phyloP scores from a whole-genome alignment of 2,797 vertebrate genomes.

The Siniperca scherzeri region DNA sequence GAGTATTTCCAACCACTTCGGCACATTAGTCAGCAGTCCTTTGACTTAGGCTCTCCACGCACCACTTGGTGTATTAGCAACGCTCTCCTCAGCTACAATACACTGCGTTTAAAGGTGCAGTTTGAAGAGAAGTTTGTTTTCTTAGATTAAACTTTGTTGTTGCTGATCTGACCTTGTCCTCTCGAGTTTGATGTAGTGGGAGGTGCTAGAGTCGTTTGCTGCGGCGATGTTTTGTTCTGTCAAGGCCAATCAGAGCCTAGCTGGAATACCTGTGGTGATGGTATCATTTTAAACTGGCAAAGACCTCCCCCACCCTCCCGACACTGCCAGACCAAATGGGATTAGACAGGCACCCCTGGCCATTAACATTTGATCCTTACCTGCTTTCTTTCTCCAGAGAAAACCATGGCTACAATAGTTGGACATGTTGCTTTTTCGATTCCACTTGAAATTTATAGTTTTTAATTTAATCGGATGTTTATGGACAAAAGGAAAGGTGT shows the following conservation, averaged over 20 bases:
- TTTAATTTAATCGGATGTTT: neutral
- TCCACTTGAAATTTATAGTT: slow-evolving; percentile 19
- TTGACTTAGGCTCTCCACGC: slow-evolving; percentile 72
- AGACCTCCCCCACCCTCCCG: slow-evolving; percentile 70
- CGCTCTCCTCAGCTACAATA: slow-evolving; percentile 38
- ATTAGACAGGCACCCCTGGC: slow-evolving; percentile 86
- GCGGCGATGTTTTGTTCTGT: slow-evolving; percentile 81
- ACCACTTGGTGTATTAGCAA: slow-evolving; percentile 69
- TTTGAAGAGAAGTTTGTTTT: slow-evolving; percentile 72
- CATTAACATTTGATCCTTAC: slow-evolving; percentile 82
- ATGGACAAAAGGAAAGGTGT: slow-evolving; percentile 4
- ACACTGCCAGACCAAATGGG: slow-evolving; percentile 77
- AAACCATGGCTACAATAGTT: slow-evolving; percentile 48
- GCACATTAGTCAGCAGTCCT: slow-evolving; percentile 82
- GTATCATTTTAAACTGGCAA: slow-evolving; percentile 79
- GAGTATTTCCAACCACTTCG: slow-evolving; percentile 79
- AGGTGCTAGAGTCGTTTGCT: slow-evolving; percentile 72
- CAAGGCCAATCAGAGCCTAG: slow-evolving; percentile 83
- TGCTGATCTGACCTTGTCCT: slow-evolving; percentile 79
- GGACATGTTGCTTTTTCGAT: slow-evolving; percentile 35
- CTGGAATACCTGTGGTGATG: slow-evolving; percentile 83
- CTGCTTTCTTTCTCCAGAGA: slow-evolving; percentile 63
- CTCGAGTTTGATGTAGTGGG: slow-evolving; percentile 69
- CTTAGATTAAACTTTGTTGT: slow-evolving; percentile 75
- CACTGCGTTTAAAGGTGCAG: slow-evolving; percentile 44